Conservation (phyloP, 2,888 invertebrate genomes). For the Perizoma affinitatum region DNA sequence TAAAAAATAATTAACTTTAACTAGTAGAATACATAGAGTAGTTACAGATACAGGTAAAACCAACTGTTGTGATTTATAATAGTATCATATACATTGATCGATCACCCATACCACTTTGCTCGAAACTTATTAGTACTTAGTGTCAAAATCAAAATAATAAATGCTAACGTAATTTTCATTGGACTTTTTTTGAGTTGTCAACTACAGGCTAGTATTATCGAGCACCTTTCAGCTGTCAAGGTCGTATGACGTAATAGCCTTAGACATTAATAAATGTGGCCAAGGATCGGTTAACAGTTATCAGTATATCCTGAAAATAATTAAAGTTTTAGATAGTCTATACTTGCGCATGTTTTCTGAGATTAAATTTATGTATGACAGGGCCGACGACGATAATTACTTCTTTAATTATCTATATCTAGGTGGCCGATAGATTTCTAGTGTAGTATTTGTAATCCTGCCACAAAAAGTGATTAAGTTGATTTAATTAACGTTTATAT, state of each 20-base stretch:
- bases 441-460: too few relatives aligned
- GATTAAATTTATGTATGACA: too few relatives aligned
- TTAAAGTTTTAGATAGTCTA: too few relatives aligned
- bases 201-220: constrained; percentile 47
- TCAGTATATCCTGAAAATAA: too few relatives aligned
- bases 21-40: neutral
- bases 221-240: constrained; percentile 48
- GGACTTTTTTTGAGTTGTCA: constrained; percentile 39
- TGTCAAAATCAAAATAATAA: constrained; percentile 44
- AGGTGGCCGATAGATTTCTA: too few relatives aligned
- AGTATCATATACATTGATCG: constrained; percentile 27
- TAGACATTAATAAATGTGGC: constrained; percentile 23
- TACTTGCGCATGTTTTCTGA: too few relatives aligned
- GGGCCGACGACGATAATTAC: too few relatives aligned
- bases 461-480: too few relatives aligned
- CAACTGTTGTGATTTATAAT: neutral
- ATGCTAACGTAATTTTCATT: constrained; percentile 45
- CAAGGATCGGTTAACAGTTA: neutral
- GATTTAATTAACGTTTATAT: constrained; percentile 1
- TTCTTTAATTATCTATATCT: too few relatives aligned
- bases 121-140: constrained; percentile 45
- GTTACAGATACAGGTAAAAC: too few relatives aligned
- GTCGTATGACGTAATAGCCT: constrained; percentile 30
- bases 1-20: neutral
- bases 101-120: constrained; percentile 33